phyloP scores from a whole-genome alignment of 2,113 vertebrate species.

The Aix galericulata region DNA sequence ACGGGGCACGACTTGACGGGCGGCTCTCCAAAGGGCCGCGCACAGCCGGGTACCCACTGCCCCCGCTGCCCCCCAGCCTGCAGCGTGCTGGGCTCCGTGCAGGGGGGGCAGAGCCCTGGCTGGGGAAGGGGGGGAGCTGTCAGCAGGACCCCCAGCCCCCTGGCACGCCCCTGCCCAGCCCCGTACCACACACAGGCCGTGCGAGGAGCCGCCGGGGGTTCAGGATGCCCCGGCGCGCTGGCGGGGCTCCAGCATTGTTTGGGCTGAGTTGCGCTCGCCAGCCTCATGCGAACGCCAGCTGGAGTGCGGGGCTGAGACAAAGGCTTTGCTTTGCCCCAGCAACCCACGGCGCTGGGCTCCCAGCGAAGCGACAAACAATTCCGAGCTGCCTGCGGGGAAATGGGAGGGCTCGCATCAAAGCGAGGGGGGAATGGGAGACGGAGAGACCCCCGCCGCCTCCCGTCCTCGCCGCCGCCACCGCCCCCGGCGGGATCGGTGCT shows the following conservation, averaged over 20 bases:
- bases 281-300: neutral
- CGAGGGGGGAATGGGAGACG: neutral
- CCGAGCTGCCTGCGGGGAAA: neutral
- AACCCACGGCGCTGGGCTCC: neutral
- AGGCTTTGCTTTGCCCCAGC: neutral
- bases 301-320: neutral
- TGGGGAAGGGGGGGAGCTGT: accelerated
- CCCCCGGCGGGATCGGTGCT: neutral
- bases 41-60: neutral
- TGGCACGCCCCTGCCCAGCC: accelerated
- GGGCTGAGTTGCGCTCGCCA: neutral
- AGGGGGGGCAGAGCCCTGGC: neutral
- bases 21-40: accelerated
- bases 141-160: neutral
- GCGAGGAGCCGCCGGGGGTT: neutral
- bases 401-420: neutral
- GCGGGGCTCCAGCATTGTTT: neutral
- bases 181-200: accelerated
- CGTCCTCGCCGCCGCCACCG: too few relatives aligned
- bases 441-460: neutral
- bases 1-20: accelerated
- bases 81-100: neutral
- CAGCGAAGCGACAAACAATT: neutral
- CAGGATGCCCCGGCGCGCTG: neutral
- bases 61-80: accelerated